phyloP scores from a whole-genome alignment of 1,140 invertebrate genomes.

The Brachionus asplanchnoidis region DNA sequence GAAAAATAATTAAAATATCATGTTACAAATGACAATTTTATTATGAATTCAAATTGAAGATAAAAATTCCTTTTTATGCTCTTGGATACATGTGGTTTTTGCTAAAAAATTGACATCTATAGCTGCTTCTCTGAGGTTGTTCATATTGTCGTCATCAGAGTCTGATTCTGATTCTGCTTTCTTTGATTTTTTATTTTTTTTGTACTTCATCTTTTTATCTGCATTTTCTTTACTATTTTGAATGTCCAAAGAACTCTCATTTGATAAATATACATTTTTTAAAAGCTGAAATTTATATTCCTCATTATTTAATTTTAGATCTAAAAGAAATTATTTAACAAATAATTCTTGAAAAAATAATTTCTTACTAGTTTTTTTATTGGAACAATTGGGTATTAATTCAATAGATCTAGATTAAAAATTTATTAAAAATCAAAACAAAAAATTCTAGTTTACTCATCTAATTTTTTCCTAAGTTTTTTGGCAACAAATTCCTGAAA shows the following conservation, averaged over 20 bases:
- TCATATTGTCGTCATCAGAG: neutral
- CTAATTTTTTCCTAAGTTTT: slow-evolving; percentile 13
- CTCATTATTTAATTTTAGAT: neutral
- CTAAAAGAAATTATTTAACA: neutral
- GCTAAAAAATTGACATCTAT: slow-evolving; percentile 10
- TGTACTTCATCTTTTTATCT: neutral
- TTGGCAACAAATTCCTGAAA: slow-evolving; percentile 23
- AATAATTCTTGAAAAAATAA: neutral
- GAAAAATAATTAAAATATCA: too few relatives aligned
- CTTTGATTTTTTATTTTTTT: neutral
- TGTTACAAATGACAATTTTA: too few relatives aligned
- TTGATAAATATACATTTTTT: slow-evolving; percentile 1
- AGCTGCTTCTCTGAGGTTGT: slow-evolving; percentile 11
- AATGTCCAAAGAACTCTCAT: neutral
- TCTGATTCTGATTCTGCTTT: slow-evolving; percentile 1
- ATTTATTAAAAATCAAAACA: neutral
- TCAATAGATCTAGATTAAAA: slow-evolving; percentile 23
- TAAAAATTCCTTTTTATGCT: slow-evolving; percentile 14
- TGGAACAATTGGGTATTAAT: neutral
- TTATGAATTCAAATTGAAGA: neutral
- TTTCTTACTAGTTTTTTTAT: neutral
- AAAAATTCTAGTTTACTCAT: neutral
- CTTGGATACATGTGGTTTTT: neutral
- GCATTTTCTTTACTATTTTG: neutral
- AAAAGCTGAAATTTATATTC: neutral